phyloP scores from a whole-genome alignment of 2,113 vertebrate species.

The Lagenorhynchus albirostris region DNA sequence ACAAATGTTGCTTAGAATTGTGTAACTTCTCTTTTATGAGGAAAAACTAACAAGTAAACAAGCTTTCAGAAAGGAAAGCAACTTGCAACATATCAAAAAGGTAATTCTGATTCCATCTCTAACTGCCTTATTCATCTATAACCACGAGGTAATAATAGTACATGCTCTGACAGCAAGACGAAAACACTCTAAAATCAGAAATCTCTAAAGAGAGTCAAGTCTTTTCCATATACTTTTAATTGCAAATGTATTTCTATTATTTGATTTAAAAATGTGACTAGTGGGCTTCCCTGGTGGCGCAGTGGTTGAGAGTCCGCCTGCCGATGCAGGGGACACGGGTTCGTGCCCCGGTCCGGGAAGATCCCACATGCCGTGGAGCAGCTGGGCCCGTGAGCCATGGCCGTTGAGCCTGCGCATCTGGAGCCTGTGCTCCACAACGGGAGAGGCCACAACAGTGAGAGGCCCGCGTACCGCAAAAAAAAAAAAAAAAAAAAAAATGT shows the following conservation, averaged over 20 bases:
- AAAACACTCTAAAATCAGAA: not conserved
- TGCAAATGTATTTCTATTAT: not conserved
- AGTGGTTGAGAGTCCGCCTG: too few species aligned
- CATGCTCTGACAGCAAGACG: not conserved
- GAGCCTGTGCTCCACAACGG: too few species aligned
- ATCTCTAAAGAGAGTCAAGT: not conserved
- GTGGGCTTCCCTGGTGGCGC: not conserved
- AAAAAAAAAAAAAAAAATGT: not conserved
- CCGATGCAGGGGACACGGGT: too few species aligned
- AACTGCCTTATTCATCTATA: not conserved
- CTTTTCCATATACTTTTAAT: not conserved
- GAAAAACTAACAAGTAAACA: not conserved
- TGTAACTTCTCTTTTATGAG: not conserved
- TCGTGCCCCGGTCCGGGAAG: too few species aligned
- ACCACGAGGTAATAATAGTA: not conserved
- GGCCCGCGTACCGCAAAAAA: too few species aligned
- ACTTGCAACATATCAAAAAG: constrained; percentile 1
- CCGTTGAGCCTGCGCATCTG: too few species aligned
- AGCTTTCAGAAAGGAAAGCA: constrained; percentile 27
- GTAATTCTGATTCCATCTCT: not conserved
- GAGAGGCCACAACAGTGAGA: too few species aligned
- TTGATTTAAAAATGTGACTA: not conserved
- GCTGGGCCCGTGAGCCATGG: too few species aligned
- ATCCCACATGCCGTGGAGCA: too few species aligned
- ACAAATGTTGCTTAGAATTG: not conserved